Percentiles rank a stretch among this genome's conserved stretches.
Evolutionary conservation across 1,140 invertebrate species (phyloP).

Genomic region (Psix sp.): DNA sequence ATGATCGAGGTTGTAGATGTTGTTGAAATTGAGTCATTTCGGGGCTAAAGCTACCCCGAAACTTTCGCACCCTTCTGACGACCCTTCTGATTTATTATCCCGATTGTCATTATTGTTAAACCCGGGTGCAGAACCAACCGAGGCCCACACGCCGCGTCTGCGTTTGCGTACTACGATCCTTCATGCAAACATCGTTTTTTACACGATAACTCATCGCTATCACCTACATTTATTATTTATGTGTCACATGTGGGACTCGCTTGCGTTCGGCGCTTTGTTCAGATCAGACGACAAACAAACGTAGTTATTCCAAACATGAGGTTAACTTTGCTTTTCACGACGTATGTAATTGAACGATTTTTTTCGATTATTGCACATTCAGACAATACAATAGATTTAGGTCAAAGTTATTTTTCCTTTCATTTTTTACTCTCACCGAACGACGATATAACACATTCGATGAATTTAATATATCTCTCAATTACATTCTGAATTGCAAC

Average conservation of each 20-base stretch:
- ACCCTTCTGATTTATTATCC: constrained; percentile 70
- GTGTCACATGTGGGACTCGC: constrained; percentile 41
- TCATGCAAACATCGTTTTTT: constrained; percentile 58
- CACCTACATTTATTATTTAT: constrained; percentile 59
- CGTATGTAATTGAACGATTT: no score
- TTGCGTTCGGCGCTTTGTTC: constrained; percentile 43
- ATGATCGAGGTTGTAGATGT: constrained; percentile 48
- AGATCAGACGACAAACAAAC: constrained; percentile 53
- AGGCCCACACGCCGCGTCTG: constrained; percentile 56
- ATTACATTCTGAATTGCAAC: no score
- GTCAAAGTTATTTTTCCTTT: not conserved
- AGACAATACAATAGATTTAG: not conserved
- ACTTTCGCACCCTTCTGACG: constrained; percentile 42
- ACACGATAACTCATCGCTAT: constrained; percentile 60
- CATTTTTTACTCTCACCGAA: no score
- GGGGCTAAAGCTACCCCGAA: constrained; percentile 23
- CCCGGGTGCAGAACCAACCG: constrained; percentile 61
- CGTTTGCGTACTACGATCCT: constrained; percentile 53
- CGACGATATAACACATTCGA: no score
- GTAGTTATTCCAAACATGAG: not conserved
- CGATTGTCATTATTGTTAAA: constrained; percentile 70
- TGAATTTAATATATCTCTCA: no score
- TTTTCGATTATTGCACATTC: no score
- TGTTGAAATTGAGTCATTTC: constrained; percentile 68
- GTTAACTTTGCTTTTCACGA: no score